These are phyloP conservation scores for Glaucidium brasilianum DNA, from an alignment of 2,113 vertebrate species.

Conservation along the genomic window DNA sequence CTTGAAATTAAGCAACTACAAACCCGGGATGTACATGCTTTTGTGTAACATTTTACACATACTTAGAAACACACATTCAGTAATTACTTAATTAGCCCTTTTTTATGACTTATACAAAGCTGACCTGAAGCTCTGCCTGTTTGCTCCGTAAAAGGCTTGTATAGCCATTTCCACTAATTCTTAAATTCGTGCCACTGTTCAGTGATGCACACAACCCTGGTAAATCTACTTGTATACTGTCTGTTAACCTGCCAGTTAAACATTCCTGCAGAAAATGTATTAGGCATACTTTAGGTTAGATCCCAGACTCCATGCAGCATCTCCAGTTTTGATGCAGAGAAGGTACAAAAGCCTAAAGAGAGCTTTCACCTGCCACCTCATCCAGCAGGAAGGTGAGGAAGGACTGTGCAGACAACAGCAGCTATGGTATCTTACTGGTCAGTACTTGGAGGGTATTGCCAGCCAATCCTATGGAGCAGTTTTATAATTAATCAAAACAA, in stretches of 20 bases:
- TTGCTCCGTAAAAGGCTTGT: neutral
- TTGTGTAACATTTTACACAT: conserved; percentile 41
- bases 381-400: neutral
- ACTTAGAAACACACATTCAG: neutral
- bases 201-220: neutral
- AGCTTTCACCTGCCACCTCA: neutral
- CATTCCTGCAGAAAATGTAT: neutral
- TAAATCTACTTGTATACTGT: neutral
- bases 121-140: neutral
- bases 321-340: neutral
- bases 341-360: neutral
- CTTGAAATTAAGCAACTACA: neutral
- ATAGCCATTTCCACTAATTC: neutral
- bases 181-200: neutral
- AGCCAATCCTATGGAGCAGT: neutral
- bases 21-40: neutral
- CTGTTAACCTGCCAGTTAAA: neutral
- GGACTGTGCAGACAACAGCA: neutral
- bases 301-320: neutral
- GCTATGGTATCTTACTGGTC: too few species aligned
- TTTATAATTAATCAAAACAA: neutral
- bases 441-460: neutral
- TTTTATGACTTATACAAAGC: neutral
- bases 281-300: neutral
- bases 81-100: conserved; percentile 23